Evolutionary conservation across 2,888 invertebrate genomes (phyloP).

Genomic region (Myopa tessellatipennis): DNA sequence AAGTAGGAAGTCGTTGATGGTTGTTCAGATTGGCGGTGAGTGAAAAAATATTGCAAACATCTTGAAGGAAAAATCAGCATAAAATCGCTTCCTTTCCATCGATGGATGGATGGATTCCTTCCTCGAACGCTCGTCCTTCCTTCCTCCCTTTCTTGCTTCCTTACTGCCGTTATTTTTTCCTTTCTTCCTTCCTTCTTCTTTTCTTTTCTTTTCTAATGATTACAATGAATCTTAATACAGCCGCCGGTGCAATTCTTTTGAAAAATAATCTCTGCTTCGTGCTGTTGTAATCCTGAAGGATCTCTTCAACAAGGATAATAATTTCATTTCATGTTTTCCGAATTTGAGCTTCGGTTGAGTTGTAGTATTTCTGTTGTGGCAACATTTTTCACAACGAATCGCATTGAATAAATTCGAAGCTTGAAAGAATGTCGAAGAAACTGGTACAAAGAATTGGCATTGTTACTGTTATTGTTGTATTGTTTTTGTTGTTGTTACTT

Average conservation of each 20-base stretch:
- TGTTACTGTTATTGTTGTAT: too few species aligned
- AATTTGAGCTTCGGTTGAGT: conserved; percentile 13
- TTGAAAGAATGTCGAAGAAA: too few species aligned
- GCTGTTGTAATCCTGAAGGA: conserved; percentile 11
- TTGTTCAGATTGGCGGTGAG: background rate
- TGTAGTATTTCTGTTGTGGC: too few species aligned
- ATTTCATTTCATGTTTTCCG: conserved; percentile 21
- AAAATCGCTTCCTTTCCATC: background rate
- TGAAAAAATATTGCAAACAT: background rate
- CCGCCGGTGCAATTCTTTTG: conserved; percentile 3
- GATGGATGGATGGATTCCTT: background rate
- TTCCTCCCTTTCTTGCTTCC: background rate
- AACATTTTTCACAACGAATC: too few species aligned
- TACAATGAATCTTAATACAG: conserved; percentile 38
- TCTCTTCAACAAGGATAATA: conserved; percentile 34
- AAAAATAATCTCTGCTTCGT: conserved; percentile 22
- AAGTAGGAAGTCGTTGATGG: background rate
- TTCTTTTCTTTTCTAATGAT: conserved; percentile 27
- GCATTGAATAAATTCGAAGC: too few species aligned
- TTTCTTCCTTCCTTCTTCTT: background rate
- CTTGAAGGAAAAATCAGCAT: conserved; percentile 12
- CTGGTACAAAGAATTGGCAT: too few species aligned
- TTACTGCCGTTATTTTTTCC: background rate
- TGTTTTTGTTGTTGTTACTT: too few species aligned
- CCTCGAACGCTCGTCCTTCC: background rate